Evolutionary conservation across 2,797 vertebrate genomes (phyloP), one percentile per base, ranked within the genome.

Genomic region (Melanotaenia nigrans): DNA sequence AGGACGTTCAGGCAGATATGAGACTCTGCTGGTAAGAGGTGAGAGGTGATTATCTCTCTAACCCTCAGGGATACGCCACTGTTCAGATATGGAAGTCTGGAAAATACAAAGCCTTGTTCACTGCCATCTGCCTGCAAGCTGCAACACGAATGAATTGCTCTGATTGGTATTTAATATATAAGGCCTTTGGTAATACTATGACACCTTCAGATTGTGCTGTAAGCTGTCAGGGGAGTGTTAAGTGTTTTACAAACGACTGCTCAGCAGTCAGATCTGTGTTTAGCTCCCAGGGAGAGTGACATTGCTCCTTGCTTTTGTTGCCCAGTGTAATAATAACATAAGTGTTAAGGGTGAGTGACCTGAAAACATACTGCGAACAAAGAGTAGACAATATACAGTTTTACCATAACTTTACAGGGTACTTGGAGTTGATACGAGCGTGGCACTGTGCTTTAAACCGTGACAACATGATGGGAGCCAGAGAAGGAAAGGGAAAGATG

Each of bases 401-500:
- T 79, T 64, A 70, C 76, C 71, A 10, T 42, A 69, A 54, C 77
- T 81, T 73, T 74, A 68, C 42, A 20, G 79, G 63, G 62, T 5
- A 1, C 65, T 42, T 58, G 68, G 64, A 68, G 68, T 65, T 83
- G 42, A 75, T 81, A n/a, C 61, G 65, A 65, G 56, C 51, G 72
- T 68, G 68, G 69, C 68, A 87, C 72, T 62, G 32, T 42, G 73
- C 65, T 40, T 51, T 75, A 76, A 81, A 84, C 66, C 45, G 72
- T 76, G 75, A 80, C 73, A 54, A 81, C 85, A 75, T 84, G 75
- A 81, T 65, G 74, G 69, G 79, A 80, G 78, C 55, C 71, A 75
- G 73, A 75, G 75, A 83, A 67, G 66, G 58, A 61, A 71, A 72
- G 65, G n/a, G 61, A 18, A 59, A 36, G 64, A 63, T 32, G 30